These are phyloP conservation scores for Aricia agestis DNA, from an alignment of 1,140 invertebrate genomes.

Conservation along the genomic window DNA sequence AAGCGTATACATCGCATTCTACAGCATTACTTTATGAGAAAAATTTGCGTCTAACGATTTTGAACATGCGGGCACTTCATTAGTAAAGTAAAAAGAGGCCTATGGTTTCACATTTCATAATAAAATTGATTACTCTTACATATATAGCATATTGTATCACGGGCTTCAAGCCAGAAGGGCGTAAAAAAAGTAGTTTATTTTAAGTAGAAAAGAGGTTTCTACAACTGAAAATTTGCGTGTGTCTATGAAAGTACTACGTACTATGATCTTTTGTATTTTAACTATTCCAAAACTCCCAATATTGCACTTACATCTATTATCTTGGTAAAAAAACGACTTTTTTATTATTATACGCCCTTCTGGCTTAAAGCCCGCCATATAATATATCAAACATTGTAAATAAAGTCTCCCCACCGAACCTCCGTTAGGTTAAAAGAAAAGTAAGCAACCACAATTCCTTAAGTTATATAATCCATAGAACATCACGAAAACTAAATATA, in stretches of 20 bases:
- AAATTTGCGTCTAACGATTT: neutral
- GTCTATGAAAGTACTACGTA: too few relatives aligned
- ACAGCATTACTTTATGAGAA: neutral
- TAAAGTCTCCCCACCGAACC: neutral
- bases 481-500: neutral
- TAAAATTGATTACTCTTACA: neutral
- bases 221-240: too few relatives aligned
- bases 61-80: too few relatives aligned
- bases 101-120: neutral
- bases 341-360: too few relatives aligned
- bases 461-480: neutral
- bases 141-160: neutral
- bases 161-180: too few relatives aligned
- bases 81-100: neutral
- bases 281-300: too few relatives aligned
- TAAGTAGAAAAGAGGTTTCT: too few relatives aligned
- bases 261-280: too few relatives aligned
- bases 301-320: too few relatives aligned
- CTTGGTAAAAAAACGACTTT: too few relatives aligned
- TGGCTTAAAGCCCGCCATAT: too few relatives aligned
- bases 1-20: neutral
- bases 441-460: neutral
- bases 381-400: neutral
- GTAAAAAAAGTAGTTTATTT: too few relatives aligned
- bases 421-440: neutral